Evolutionary conservation across 2,113 vertebrate genomes (phyloP).

Genomic region (Brevimyrus niger): DNA sequence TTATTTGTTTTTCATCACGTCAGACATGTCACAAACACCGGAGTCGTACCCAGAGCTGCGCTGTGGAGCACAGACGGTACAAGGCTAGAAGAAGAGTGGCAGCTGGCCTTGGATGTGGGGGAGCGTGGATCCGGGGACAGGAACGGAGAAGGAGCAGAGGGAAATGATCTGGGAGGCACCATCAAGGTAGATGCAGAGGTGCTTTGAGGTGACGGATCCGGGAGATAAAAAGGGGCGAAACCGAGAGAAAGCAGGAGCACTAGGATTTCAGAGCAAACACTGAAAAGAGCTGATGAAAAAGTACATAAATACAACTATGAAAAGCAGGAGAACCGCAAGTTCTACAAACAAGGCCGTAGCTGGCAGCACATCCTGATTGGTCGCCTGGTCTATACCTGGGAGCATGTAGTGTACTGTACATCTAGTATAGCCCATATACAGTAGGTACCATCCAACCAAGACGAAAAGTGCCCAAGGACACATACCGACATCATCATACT

Average conservation of each 20-base stretch:
- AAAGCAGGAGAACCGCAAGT: background rate
- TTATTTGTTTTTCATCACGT: background rate
- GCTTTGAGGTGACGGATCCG: background rate
- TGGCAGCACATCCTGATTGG: background rate
- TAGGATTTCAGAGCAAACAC: background rate
- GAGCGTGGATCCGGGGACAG: background rate
- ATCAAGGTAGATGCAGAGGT: background rate
- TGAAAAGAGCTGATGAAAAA: background rate
- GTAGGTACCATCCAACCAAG: background rate
- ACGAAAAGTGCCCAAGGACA: background rate
- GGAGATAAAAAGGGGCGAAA: background rate
- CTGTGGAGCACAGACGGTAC: background rate
- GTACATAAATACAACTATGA: background rate
- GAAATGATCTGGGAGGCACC: background rate
- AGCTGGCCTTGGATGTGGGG: background rate
- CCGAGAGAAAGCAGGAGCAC: background rate
- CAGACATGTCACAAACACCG: background rate
- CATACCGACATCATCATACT: background rate
- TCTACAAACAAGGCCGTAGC: background rate
- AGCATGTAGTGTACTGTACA: too few species aligned
- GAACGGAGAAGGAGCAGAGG: background rate
- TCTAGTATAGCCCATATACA: too few species aligned
- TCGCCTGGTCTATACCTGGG: too few species aligned
- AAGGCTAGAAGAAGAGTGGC: background rate
- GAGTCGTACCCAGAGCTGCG: background rate